Conservation (phyloP, 2,797 vertebrate species). For the Steatocranus sp. region DNA sequence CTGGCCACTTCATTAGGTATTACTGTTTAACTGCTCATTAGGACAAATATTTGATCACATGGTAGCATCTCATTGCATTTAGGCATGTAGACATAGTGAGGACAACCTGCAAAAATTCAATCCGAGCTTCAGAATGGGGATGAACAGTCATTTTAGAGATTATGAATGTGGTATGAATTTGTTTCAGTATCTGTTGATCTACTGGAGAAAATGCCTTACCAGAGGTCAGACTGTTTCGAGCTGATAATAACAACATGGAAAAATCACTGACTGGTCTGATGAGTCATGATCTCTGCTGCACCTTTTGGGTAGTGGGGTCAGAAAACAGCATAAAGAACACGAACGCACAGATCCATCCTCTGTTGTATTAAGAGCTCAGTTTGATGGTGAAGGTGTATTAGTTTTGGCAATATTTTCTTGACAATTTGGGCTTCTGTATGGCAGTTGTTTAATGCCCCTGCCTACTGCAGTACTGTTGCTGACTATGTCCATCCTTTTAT, state of each 20-base stretch:
- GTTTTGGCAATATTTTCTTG: not conserved
- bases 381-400: not conserved
- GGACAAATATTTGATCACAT: not conserved
- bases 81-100: not conserved
- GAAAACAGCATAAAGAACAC: not conserved
- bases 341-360: not conserved
- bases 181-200: not conserved
- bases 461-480: not conserved
- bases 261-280: not conserved
- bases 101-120: not conserved
- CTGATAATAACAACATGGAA: not conserved
- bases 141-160: not conserved
- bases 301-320: not conserved
- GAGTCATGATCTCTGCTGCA: not conserved
- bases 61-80: not conserved
- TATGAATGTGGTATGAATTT: not conserved
- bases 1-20: not conserved
- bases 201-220: not conserved
- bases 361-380: not conserved
- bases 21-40: not conserved
- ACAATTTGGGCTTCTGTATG: not conserved
- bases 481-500: not conserved
- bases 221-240: not conserved
- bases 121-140: not conserved
- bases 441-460: not conserved